Evolutionary conservation across 2,888 invertebrate species (phyloP).

Genomic region (Poecilus cupreus): DNA sequence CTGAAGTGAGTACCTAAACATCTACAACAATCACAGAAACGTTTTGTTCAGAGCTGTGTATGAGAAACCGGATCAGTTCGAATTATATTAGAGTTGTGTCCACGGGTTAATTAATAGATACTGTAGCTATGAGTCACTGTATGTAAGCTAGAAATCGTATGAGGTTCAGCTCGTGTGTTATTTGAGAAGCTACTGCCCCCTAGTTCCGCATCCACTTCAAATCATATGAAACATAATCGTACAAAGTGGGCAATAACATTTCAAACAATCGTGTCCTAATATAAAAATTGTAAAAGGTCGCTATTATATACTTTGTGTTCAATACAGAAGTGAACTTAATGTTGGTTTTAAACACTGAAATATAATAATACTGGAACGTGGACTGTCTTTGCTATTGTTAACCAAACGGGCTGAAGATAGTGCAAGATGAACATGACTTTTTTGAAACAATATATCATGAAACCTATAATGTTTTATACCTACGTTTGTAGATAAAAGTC

Average conservation of each 20-base stretch:
- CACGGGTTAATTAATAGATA: neutral
- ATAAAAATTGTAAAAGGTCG: conserved; percentile 4
- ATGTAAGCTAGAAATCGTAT: conserved; percentile 18
- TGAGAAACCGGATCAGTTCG: conserved; percentile 59
- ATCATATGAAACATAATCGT: no score
- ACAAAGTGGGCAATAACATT: no score
- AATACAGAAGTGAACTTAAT: neutral
- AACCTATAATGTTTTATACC: no score
- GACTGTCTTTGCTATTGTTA: no score
- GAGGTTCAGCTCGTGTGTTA: neutral
- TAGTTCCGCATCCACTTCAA: no score
- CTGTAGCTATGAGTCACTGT: conserved; percentile 47
- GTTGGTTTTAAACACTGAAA: no score
- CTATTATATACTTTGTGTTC: neutral
- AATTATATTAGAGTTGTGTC: conserved; percentile 38
- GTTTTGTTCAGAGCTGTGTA: conserved; percentile 66
- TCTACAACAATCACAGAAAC: conserved; percentile 72
- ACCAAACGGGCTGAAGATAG: no score
- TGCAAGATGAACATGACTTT: no score
- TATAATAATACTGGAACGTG: no score
- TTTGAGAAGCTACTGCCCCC: neutral
- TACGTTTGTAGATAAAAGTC: no score
- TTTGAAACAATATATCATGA: no score
- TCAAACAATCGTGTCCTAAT: neutral
- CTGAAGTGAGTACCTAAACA: conserved; percentile 66